Base-by-base conservation (phyloP, 2,888 invertebrate genomes). In the Caenorhabditis imperialis region DNA sequence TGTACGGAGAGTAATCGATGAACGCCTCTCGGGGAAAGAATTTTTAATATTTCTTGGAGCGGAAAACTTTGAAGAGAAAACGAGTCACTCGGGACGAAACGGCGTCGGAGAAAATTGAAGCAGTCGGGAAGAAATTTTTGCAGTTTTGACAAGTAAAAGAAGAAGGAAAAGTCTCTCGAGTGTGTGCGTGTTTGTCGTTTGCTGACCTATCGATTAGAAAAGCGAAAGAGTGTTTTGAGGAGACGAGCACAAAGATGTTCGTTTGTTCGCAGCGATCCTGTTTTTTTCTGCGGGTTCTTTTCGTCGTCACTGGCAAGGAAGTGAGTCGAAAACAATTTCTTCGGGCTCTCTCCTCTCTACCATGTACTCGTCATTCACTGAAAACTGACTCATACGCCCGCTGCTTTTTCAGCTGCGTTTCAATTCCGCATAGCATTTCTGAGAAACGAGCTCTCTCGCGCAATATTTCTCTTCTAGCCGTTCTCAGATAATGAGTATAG, bases 321-420 rank as follows among this genome's bases (percentile, higher is more conserved):
- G 65, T 55, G 65, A 65, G 48, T 55, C 65, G 50, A 55, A 65
- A 65, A 55, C 61, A 61, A 61, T 51, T 54, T 54, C 40, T 48
- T 37, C 38, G 51, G 42, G 53, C 38, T 33, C 38, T 2, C 37
- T 25, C 12, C 54, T 54, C 40, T 63, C 47, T 45, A 54, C 54
- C 54, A 48, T 63, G 54, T 48, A 63, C 63, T 63, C 65, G 65
- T 65, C 65, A 55, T 65, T 65, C 65, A 45, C 65, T 27, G 65
- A 65, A 65, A 55, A 33, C 30, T 61, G 54, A 63, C 54, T 63
- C 63, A 54, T 50, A 60, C 40, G 38, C 37, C 38, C 33, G 51
- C 61, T 44, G 7, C 38, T 25, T 44, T 61, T 61, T 61, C 61
- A 61, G 61, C 50, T 51, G 54, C 27, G 40, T 55, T 65, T 55